phyloP scores from a whole-genome alignment of 2,888 invertebrate species.

The Ophonus ardosiacus region DNA sequence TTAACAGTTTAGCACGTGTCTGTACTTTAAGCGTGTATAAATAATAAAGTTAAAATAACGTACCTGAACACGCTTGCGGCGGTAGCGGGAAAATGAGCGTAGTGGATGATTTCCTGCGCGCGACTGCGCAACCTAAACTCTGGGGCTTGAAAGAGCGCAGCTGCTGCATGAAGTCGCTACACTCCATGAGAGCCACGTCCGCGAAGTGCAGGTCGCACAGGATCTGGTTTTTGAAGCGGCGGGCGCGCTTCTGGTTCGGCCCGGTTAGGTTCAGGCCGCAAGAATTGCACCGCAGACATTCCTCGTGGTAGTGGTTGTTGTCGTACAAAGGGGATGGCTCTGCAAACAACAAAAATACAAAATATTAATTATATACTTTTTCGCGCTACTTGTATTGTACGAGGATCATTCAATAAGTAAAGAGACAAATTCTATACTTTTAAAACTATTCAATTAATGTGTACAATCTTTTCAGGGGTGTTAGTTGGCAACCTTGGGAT shows the following conservation, averaged over 20 bases:
- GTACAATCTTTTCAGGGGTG: no score
- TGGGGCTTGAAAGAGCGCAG: constrained; percentile 97
- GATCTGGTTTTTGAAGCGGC: constrained; percentile 90
- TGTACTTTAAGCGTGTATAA: no score
- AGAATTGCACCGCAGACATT: constrained; percentile 97
- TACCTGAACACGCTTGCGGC: constrained; percentile 96
- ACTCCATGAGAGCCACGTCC: constrained; percentile 98
- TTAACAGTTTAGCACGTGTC: no score
- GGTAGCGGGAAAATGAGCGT: constrained; percentile 96
- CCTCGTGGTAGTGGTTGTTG: constrained; percentile 98
- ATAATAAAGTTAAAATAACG: no score
- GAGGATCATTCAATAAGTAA: no score
- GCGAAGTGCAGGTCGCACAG: constrained; percentile 97
- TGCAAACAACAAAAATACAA: constrained; percentile 75
- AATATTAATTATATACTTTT: no score
- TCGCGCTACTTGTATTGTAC: no score
- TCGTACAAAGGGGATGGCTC: constrained; percentile 95
- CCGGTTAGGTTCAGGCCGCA: constrained; percentile 96
- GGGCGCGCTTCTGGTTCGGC: constrained; percentile 84
- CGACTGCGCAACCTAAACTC: constrained; percentile 96
- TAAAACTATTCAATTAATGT: no score
- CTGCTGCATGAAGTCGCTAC: constrained; percentile 98
- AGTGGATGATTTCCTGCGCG: constrained; percentile 94
- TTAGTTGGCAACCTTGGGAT: no score
- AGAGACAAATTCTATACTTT: no score